Evolutionary conservation across 2,888 invertebrate species (phyloP).

Genomic region (Bellardia bayeri): DNA sequence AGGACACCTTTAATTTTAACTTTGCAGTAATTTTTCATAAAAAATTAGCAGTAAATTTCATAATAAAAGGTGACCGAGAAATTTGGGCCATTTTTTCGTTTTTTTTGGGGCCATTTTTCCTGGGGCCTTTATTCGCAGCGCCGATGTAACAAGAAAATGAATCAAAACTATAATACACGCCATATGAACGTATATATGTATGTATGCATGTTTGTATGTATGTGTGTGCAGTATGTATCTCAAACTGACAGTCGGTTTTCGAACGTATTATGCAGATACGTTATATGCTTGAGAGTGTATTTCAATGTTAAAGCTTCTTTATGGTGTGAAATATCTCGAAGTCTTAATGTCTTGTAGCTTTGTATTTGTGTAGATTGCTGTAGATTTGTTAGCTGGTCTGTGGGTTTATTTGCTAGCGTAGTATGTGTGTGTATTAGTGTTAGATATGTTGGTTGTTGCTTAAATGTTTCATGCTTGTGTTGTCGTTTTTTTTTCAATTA

Average conservation of each 20-base stretch:
- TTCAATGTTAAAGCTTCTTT: constrained; percentile 43
- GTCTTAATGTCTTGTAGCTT: neutral
- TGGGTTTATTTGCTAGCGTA: neutral
- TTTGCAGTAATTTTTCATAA: too few relatives aligned
- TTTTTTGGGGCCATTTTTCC: too few relatives aligned
- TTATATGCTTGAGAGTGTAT: constrained; percentile 2
- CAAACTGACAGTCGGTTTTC: constrained; percentile 57
- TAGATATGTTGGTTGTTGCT: neutral
- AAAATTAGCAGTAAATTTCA: too few relatives aligned
- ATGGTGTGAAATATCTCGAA: constrained; percentile 52
- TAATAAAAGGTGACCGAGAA: too few relatives aligned
- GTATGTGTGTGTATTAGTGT: neutral
- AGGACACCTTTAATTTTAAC: too few relatives aligned
- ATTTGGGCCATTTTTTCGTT: too few relatives aligned
- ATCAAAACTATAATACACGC: constrained; percentile 44
- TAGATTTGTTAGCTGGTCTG: constrained; percentile 6
- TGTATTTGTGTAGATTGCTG: neutral
- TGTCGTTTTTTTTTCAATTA: constrained; percentile 31
- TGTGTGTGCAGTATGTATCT: neutral
- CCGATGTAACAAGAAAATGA: constrained; percentile 21
- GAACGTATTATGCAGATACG: constrained; percentile 24
- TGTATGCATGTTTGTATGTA: neutral
- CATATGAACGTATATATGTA: constrained; percentile 16
- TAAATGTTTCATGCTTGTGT: constrained; percentile 10
- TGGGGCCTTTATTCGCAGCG: neutral